A percentile compares a stretch with the other conserved stretches of the same genome.
Conservation (phyloP, 2,888 invertebrate genomes). For the Andrena chrysosceles region DNA sequence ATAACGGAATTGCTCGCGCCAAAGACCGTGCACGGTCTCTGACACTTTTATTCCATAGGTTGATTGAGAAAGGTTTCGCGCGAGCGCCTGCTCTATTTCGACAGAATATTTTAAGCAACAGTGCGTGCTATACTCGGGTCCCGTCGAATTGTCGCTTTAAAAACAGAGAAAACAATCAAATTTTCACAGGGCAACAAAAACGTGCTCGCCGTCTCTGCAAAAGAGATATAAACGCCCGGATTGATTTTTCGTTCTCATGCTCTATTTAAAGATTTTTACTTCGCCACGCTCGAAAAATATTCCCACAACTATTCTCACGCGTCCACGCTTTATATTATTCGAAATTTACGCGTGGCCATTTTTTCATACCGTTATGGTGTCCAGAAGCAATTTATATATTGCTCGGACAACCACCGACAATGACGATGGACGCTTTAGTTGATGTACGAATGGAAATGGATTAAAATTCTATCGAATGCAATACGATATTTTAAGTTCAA, state of each 20-base stretch:
- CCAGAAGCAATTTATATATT: conserved; percentile 57
- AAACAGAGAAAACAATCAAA: neutral
- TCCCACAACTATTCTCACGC: conserved; percentile 27
- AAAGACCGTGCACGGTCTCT: neutral
- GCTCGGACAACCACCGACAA: conserved; percentile 32
- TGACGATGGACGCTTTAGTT: conserved; percentile 46
- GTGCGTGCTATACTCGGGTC: too few species aligned
- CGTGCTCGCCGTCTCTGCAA: neutral
- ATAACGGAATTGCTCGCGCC: neutral
- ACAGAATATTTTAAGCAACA: conserved; percentile 3
- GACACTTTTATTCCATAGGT: neutral
- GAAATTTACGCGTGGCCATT: conserved; percentile 42
- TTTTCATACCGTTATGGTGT: conserved; percentile 49
- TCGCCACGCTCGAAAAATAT: conserved; percentile 10
- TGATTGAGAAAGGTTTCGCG: neutral
- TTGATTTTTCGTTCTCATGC: conserved; percentile 2
- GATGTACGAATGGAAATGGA: conserved; percentile 50
- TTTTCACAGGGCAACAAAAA: neutral
- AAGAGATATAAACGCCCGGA: neutral
- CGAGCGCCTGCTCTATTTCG: neutral
- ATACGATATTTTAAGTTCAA: too few species aligned
- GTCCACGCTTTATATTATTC: conserved; percentile 34
- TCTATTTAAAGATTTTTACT: neutral
- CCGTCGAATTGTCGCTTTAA: neutral
- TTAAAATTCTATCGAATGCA: conserved; percentile 46